Evolutionary conservation across 2,888 invertebrate genomes (phyloP), one percentile per base, ranked within the genome.

Genomic region (Exephanes ischioxanthus): DNA sequence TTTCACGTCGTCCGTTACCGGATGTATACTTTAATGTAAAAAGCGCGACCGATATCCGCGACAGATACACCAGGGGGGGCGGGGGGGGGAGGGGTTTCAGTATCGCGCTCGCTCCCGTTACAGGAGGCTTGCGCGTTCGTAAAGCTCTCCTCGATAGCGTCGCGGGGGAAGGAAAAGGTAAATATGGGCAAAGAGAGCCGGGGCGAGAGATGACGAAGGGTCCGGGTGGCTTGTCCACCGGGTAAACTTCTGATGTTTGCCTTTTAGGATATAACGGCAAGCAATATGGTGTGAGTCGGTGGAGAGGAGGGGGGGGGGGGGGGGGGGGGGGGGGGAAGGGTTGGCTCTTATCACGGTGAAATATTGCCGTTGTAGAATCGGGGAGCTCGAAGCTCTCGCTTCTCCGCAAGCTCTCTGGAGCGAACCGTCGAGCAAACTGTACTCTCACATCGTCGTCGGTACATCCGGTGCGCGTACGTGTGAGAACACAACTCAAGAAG

Each of bases 221-320:
- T 55, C 45, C 53, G 33, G 48, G 72, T 70, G 75, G 76, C 76
- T 83, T 61, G 75, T 70, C 51, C 71, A 55, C 77, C 77, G 76
- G 77, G 72, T 84, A 84, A 84, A 80, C 84, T 84, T 80, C 80
- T 77, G 80, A 84, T 84, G 84, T 80, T 80, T 80, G 80, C 76
- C 77, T 80, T 80, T 84, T 72, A 72, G 71, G 66, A 61, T 67
- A 63, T 45, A 76, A 76, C 55, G 11, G 26, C 58, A 45, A 45
- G 45, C 45, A 45, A 45, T 45, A 45, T 45, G 45, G 45, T 3
- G 45, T 0, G 3, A 14, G 3, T 3, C 45, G 11, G 22, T 0
- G 26, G 37, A 19, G 37, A 33, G 7, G 0, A 7, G 9, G 2
- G 37, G 2, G 9, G 37, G 7, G 37, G 37, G 1, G 37, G 37